Conservation (phyloP, 2,113 vertebrate genomes). For the Mirounga angustirostris region DNA sequence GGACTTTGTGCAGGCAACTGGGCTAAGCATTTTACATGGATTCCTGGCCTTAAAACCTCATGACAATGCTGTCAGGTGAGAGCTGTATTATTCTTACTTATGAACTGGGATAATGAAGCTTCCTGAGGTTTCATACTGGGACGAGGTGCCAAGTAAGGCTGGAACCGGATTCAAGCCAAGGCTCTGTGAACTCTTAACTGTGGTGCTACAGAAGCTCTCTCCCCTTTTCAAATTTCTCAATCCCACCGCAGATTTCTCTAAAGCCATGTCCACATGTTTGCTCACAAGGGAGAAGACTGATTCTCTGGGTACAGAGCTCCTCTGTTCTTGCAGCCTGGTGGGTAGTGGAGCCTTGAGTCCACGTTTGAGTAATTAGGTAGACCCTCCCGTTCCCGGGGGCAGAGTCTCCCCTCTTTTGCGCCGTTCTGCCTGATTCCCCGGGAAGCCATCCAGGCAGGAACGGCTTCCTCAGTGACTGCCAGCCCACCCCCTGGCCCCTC, state of each 20-base stretch:
- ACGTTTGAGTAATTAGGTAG: not conserved
- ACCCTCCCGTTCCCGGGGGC: conserved; percentile 42
- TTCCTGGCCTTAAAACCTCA: not conserved
- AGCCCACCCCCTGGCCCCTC: not conserved
- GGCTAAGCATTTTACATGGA: not conserved
- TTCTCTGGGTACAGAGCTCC: rapidly evolving
- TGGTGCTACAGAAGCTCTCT: not conserved
- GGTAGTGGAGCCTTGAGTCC: conserved; percentile 26
- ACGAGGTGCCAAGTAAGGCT: not conserved
- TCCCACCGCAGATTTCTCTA: conserved; percentile 18
- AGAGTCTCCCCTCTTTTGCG: conserved; percentile 58
- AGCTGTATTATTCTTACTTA: not conserved
- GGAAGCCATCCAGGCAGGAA: conserved; percentile 71
- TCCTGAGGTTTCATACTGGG: not conserved
- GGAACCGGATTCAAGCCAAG: not conserved
- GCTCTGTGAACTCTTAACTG: not conserved
- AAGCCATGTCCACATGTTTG: rapidly evolving
- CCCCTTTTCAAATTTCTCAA: not conserved
- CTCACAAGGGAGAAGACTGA: not conserved
- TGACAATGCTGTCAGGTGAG: not conserved
- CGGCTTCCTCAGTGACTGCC: conserved; percentile 2
- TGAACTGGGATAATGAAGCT: not conserved
- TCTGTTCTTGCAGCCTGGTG: conserved; percentile 47
- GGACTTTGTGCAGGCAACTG: not conserved
- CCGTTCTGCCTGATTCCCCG: conserved; percentile 55